Evolutionary conservation across 2,888 invertebrate species (phyloP).

Genomic region (Tuberolachnus salignus): DNA sequence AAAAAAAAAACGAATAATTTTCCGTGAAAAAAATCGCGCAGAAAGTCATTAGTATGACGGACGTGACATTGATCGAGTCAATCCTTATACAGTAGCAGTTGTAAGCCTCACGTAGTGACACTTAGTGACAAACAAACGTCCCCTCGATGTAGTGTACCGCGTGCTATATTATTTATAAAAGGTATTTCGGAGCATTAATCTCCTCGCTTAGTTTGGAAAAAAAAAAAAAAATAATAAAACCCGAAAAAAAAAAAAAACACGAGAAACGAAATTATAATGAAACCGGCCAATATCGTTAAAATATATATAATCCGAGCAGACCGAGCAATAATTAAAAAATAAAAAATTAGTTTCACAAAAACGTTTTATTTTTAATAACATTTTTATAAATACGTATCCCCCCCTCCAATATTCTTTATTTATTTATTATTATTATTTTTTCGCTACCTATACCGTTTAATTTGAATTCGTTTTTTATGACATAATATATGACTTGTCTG

Average conservation of each 20-base stretch:
- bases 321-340: slow-evolving; percentile 38
- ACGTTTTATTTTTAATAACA: slow-evolving; percentile 35
- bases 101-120: slow-evolving; percentile 45
- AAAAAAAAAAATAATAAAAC: not conserved
- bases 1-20: slow-evolving; percentile 20
- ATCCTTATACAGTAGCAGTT: slow-evolving; percentile 16
- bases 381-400: slow-evolving; percentile 28
- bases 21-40: slow-evolving; percentile 21
- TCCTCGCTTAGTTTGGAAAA: not conserved
- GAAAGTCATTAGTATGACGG: slow-evolving; percentile 40
- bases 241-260: not conserved
- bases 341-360: slow-evolving; percentile 34
- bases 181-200: slow-evolving; percentile 41
- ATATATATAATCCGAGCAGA: too few relatives aligned
- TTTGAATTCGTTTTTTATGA: slow-evolving; percentile 44
- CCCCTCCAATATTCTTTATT: not conserved
- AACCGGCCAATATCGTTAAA: slow-evolving; percentile 35
- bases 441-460: not conserved
- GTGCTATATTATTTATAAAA: not conserved
- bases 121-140: slow-evolving; percentile 40
- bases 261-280: too few relatives aligned
- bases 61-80: slow-evolving; percentile 41
- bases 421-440: not conserved
- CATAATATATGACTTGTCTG: slow-evolving; percentile 31
- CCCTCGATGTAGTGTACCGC: not conserved